A percentile compares a stretch with the other conserved stretches of the same genome.
These are phyloP conservation scores for Aspidiotus rigidus DNA, from an alignment of 2,888 invertebrate genomes.

Conservation along the genomic window DNA sequence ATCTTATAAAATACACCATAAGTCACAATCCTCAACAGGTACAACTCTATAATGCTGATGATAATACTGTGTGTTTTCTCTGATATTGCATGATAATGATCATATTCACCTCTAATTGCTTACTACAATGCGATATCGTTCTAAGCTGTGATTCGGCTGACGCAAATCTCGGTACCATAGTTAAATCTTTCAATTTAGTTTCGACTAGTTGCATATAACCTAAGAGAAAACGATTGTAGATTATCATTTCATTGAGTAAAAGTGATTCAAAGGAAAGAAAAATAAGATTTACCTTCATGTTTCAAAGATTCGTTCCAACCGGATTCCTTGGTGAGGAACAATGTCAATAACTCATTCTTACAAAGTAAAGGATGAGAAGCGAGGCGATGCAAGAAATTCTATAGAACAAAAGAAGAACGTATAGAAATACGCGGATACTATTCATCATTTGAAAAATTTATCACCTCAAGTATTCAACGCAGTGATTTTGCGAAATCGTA, in stretches of 20 bases:
- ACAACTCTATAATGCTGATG: background rate
- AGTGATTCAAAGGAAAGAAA: too few species aligned
- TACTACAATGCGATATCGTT: conserved; percentile 63
- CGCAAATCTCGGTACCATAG: conserved; percentile 59
- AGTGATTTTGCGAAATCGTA: too few species aligned
- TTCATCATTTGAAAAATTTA: too few species aligned
- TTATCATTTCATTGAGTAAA: too few species aligned
- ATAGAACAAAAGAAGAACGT: conserved; percentile 32
- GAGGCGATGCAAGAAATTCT: conserved; percentile 65
- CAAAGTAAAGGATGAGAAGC: conserved; percentile 65
- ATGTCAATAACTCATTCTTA: conserved; percentile 64
- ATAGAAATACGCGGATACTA: too few species aligned
- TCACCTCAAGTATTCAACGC: too few species aligned
- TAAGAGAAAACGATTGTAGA: conserved; percentile 40
- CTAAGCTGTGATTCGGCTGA: conserved; percentile 66
- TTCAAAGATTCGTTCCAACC: conserved; percentile 70
- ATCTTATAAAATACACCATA: background rate
- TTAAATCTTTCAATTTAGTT: conserved; percentile 64
- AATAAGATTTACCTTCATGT: conserved; percentile 34
- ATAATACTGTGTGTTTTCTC: conserved; percentile 37
- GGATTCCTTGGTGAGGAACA: conserved; percentile 67
- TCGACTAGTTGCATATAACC: conserved; percentile 67
- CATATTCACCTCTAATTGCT: conserved; percentile 52
- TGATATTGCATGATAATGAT: too few species aligned
- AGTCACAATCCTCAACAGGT: background rate